Conservation (phyloP, 2,797 vertebrate genomes). For the Cheirogaleus major region DNA sequence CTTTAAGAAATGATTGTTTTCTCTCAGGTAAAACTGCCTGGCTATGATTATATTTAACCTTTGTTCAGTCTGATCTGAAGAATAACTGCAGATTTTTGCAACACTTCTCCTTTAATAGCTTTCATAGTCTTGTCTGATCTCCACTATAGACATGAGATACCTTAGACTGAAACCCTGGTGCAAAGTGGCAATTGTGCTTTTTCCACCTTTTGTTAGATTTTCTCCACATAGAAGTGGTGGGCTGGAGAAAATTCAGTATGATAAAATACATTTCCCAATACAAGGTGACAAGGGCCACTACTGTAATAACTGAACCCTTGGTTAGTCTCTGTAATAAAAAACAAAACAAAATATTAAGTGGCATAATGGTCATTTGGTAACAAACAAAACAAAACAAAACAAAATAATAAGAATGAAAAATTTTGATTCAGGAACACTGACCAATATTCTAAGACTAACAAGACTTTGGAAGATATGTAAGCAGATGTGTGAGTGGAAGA, state of each 20-base stretch:
- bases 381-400: neutral
- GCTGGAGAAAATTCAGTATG: neutral
- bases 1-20: neutral
- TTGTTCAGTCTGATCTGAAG: neutral
- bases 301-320: neutral
- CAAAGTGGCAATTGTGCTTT: neutral
- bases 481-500: neutral
- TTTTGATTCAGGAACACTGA: neutral
- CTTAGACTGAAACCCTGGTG: neutral
- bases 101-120: neutral
- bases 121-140: neutral
- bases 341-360: neutral
- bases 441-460: neutral
- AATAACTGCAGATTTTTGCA: neutral
- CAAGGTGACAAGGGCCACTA: neutral
- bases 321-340: neutral
- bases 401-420: constrained; percentile 9
- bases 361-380: neutral
- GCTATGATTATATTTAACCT: neutral
- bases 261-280: neutral
- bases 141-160: neutral
- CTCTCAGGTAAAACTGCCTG: neutral
- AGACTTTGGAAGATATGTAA: neutral
- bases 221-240: neutral
- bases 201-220: neutral